Evolutionary conservation across 2,888 invertebrate genomes (phyloP), one percentile per base, ranked within the genome.

Genomic region (Augiades crinisus): DNA sequence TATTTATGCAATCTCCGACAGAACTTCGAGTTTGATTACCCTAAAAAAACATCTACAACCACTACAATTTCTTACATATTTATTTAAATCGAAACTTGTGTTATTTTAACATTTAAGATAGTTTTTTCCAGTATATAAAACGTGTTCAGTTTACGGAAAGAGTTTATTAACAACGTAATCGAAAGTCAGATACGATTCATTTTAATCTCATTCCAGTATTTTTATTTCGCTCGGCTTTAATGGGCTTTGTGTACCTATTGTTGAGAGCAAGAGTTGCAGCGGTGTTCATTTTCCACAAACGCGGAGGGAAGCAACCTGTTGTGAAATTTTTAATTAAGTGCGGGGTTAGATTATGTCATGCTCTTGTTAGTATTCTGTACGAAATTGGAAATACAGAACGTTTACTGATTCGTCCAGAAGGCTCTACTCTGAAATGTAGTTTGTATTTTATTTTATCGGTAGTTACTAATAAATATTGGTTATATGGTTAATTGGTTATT

Each of bases 311-410:
- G 73, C 82, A 78, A 84, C 83, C 84, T 84, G 84, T 83, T 84
- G 85, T 78, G 77, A 78, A 80, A 74, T 81, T 82, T 83, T 83
- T 81, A 83, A 83, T 84, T 84, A 83, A 83, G 82, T 81, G 71
- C 68, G 63, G 70, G 59, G 68, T 67, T 68, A 63, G 66, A 69
- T 63, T 68, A 67, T 63, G 61, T 60, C 59, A 58, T 61, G 55
- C 63, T 66, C 68, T 66, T 70, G 71, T 66, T 67, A 16, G 50
- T 30, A 36, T 44, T 50, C 50, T 36, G 43, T 37, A 43, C 10
- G 27, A 30, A 36, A 36, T 37, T 44, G 43, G 49, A 19, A 24
- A 30, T 22, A 30, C 24, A 13, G 10, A 31, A n/a, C 14, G 8
- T 24, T 41, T 33, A 33, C 6, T 14, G 13, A 2, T 13, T 43